These are phyloP conservation scores for Amblyornis subalaris DNA, from an alignment of 2,113 vertebrate species.

Conservation along the genomic window DNA sequence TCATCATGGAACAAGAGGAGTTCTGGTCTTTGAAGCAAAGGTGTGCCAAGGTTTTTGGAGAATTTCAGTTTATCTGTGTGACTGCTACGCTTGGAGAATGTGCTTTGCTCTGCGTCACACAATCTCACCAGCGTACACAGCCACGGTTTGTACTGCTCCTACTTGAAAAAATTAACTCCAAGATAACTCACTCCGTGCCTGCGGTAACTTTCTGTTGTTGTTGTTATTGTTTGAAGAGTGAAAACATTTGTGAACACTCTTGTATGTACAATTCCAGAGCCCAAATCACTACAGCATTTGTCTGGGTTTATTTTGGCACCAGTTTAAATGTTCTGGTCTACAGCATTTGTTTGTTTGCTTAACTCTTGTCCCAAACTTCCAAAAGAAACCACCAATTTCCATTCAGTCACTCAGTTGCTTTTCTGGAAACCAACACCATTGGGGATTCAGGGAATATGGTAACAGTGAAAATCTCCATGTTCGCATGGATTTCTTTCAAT, in stretches of 20 bases:
- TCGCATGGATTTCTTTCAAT: not conserved
- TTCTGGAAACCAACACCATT: not conserved
- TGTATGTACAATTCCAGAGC: not conserved
- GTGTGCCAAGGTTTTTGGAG: not conserved
- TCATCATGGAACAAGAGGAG: not conserved
- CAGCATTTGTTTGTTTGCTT: slow-evolving; percentile 34
- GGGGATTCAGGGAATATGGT: not conserved
- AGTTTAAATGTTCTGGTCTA: not conserved
- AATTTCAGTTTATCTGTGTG: not conserved
- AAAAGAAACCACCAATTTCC: slow-evolving; percentile 7
- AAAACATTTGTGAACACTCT: not conserved
- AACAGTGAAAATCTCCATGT: not conserved
- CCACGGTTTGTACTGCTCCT: not conserved
- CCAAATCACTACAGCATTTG: not conserved
- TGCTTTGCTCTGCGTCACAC: not conserved
- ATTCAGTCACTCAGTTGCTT: not conserved
- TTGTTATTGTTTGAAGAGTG: not conserved
- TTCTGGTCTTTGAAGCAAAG: not conserved
- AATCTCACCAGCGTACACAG: not conserved
- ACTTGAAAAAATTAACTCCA: not conserved
- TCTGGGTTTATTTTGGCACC: slow-evolving; percentile 35
- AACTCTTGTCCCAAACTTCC: not conserved
- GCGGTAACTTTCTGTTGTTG: not conserved
- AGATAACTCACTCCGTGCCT: not conserved
- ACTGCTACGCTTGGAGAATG: not conserved